These are phyloP conservation scores for Alaudala cheleensis DNA, from an alignment of 2,113 vertebrate genomes.

Conservation along the genomic window DNA sequence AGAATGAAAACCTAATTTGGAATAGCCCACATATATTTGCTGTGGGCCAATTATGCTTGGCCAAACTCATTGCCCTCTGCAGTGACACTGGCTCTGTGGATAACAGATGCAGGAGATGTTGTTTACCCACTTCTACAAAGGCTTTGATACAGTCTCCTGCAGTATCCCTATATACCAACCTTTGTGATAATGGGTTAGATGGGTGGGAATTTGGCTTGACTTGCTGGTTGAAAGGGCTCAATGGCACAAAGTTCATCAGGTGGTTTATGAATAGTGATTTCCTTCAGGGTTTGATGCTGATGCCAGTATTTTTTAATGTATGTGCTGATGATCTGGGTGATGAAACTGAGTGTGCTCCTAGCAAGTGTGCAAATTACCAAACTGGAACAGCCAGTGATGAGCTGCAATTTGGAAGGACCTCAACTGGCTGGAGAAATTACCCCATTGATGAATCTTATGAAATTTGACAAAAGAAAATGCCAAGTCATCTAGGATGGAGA, in stretches of 20 bases:
- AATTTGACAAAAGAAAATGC: neutral
- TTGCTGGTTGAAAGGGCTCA: neutral
- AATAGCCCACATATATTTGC: neutral
- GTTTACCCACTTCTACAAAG: neutral
- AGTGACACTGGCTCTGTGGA: neutral
- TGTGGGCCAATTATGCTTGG: neutral
- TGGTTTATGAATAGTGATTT: neutral
- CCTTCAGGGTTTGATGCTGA: neutral
- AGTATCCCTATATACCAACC: neutral
- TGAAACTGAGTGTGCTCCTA: neutral
- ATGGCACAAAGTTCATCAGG: neutral
- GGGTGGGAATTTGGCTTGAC: neutral
- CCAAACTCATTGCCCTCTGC: neutral
- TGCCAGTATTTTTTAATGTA: neutral
- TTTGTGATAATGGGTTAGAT: neutral
- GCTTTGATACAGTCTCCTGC: neutral
- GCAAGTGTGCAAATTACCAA: neutral
- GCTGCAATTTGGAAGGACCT: neutral
- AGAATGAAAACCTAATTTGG: neutral
- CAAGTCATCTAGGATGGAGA: neutral
- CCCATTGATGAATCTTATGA: neutral
- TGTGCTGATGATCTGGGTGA: neutral
- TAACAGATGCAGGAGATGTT: neutral
- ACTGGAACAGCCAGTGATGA: rapidly evolving
- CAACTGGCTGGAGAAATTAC: neutral